These are phyloP conservation scores for Conistra vaccinii DNA, from an alignment of 2,888 invertebrate genomes.

Conservation along the genomic window DNA sequence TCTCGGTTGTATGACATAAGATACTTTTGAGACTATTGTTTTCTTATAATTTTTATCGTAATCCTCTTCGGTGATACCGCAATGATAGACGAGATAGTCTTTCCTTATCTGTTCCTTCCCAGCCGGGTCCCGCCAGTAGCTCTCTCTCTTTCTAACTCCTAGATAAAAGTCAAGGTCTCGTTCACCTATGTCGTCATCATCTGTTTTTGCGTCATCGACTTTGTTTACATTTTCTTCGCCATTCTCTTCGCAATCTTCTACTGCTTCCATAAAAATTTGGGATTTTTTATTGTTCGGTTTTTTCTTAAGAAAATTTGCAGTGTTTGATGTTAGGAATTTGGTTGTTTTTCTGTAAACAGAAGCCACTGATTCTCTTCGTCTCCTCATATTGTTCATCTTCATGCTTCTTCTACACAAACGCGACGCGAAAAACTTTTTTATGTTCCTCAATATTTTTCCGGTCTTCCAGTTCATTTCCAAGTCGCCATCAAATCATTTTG, in stretches of 20 bases:
- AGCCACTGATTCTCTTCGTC: constrained; percentile 84
- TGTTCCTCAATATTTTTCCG: constrained; percentile 61
- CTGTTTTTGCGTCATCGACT: constrained; percentile 61
- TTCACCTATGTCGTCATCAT: constrained; percentile 80
- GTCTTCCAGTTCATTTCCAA: constrained; percentile 62
- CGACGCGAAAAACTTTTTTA: constrained; percentile 68
- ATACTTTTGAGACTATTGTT: constrained; percentile 69
- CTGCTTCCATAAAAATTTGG: constrained; percentile 73
- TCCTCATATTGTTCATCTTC: constrained; percentile 75
- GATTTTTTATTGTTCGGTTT: constrained; percentile 80
- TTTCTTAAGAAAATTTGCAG: constrained; percentile 82
- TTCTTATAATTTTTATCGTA: constrained; percentile 81
- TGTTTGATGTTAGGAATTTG: constrained; percentile 83
- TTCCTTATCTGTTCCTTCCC: constrained; percentile 85
- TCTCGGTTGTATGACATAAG: constrained; percentile 75
- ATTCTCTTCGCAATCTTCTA: constrained; percentile 67
- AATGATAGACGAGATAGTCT: constrained; percentile 86
- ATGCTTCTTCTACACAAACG: constrained; percentile 68
- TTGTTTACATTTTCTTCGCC: constrained; percentile 65
- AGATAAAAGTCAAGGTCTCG: constrained; percentile 86
- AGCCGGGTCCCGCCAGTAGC: constrained; percentile 84
- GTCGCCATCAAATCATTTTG: constrained; percentile 64
- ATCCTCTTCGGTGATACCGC: constrained; percentile 84
- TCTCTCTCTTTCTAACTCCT: constrained; percentile 84
- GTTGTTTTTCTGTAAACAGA: constrained; percentile 87